Percentiles rank a stretch among this genome's conserved stretches.
Evolutionary conservation across 2,888 invertebrate genomes (phyloP).

Genomic region (Calliphora vomitoria): DNA sequence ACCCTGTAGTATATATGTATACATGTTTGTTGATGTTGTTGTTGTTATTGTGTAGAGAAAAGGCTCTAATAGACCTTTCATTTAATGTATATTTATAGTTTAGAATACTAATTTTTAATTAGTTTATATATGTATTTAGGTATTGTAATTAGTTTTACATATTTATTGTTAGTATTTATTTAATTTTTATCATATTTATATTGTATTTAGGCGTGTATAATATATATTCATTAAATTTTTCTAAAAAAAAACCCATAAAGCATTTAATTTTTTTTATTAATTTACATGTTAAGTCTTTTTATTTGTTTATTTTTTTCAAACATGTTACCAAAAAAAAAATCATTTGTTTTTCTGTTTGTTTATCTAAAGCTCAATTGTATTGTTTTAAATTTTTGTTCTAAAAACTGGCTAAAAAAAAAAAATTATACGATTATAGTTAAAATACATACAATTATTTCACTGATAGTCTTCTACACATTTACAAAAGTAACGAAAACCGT

Average conservation of each 20-base stretch:
- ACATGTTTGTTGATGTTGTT: background rate
- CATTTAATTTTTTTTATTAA: slow-evolving; percentile 35
- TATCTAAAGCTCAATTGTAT: slow-evolving; percentile 69
- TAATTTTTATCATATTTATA: slow-evolving; percentile 6
- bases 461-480: slow-evolving; percentile 68
- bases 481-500: slow-evolving; percentile 38
- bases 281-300: slow-evolving; percentile 65
- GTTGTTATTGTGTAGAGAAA: background rate
- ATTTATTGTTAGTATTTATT: background rate
- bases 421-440: slow-evolving; percentile 24
- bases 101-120: background rate
- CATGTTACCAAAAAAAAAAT: slow-evolving; percentile 44
- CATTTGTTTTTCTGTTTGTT: slow-evolving; percentile 14
- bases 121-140: background rate
- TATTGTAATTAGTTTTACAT: background rate
- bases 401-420: slow-evolving; percentile 63
- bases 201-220: slow-evolving; percentile 36
- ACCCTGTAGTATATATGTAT: slow-evolving; percentile 29
- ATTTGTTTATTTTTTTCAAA: slow-evolving; percentile 14
- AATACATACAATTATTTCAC: slow-evolving; percentile 27
- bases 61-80: slow-evolving; percentile 31
- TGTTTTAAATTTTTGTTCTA: slow-evolving; percentile 57
- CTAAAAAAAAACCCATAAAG: slow-evolving; percentile 44
- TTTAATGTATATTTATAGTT: background rate
- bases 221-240: slow-evolving; percentile 26